Evolutionary conservation across 2,797 vertebrate species (phyloP).

Genomic region (Ctenopoma multispine): DNA sequence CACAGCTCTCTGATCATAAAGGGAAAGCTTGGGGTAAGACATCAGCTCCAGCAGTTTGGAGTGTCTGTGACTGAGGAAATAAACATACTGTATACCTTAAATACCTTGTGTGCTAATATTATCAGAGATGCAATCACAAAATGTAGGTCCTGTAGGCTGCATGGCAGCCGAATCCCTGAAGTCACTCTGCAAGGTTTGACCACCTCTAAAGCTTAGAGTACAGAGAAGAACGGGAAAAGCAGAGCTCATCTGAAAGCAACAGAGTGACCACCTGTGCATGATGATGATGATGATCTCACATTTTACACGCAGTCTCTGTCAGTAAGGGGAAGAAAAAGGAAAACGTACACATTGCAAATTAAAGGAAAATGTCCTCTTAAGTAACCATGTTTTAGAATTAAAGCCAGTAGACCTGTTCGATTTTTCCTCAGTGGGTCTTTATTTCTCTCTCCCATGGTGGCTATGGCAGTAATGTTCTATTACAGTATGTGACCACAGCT

Average conservation of each 20-base stretch:
- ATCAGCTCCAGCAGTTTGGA: background rate
- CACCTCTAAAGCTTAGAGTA: background rate
- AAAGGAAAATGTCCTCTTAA: background rate
- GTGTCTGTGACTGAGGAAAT: background rate
- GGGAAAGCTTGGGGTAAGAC: background rate
- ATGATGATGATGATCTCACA: no score
- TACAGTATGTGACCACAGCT: conserved; percentile 84
- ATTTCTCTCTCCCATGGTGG: conserved; percentile 79
- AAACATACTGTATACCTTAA: background rate
- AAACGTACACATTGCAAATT: background rate
- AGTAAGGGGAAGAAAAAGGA: background rate
- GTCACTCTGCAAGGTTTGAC: background rate
- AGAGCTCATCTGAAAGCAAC: no score
- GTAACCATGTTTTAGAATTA: conserved; percentile 32
- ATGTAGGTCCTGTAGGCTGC: no score
- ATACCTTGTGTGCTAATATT: background rate
- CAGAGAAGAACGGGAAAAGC: no score
- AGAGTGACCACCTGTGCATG: no score
- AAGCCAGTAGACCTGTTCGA: conserved; percentile 31
- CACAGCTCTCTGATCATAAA: no score
- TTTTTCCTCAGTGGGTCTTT: conserved; percentile 77
- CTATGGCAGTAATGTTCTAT: conserved; percentile 82
- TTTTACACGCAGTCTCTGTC: no score
- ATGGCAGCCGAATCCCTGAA: background rate
- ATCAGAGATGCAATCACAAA: background rate